Evolutionary conservation across 1,140 invertebrate genomes (phyloP).

Genomic region (Hormaphis cornu): DNA sequence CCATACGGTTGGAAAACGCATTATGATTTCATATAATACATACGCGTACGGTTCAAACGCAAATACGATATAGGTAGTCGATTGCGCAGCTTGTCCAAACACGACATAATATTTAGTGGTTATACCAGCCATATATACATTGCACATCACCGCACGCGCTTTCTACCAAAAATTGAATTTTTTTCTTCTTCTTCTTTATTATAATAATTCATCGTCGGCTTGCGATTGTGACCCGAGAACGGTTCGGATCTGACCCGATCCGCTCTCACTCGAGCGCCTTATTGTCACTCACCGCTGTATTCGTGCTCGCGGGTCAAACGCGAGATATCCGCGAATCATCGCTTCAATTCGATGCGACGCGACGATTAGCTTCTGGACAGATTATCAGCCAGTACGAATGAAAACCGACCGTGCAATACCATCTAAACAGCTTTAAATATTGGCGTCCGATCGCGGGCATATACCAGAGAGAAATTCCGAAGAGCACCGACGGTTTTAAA

Average conservation of each 20-base stretch:
- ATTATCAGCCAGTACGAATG: not conserved
- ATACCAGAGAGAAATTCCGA: too few species aligned
- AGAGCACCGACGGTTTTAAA: too few species aligned
- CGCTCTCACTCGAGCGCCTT: not conserved
- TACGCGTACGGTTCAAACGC: not conserved
- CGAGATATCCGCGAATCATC: not conserved
- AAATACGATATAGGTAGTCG: not conserved
- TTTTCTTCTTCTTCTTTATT: not conserved
- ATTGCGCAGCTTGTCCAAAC: not conserved
- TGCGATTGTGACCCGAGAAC: not conserved
- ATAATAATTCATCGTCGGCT: too few species aligned
- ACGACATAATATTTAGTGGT: not conserved
- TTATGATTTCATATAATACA: not conserved
- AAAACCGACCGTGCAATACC: too few species aligned
- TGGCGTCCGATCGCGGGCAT: too few species aligned
- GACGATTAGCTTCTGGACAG: not conserved
- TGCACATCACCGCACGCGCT: not conserved
- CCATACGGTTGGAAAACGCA: conserved; percentile 4
- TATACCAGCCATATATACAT: not conserved
- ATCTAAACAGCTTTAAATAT: too few species aligned
- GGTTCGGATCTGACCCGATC: not conserved
- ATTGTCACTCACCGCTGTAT: not conserved
- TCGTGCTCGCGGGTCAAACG: not conserved
- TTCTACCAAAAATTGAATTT: conserved; percentile 16
- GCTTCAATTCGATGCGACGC: not conserved